Evolutionary conservation across 2,797 vertebrate genomes (phyloP).

Genomic region (Coregonus ussuriensis): DNA sequence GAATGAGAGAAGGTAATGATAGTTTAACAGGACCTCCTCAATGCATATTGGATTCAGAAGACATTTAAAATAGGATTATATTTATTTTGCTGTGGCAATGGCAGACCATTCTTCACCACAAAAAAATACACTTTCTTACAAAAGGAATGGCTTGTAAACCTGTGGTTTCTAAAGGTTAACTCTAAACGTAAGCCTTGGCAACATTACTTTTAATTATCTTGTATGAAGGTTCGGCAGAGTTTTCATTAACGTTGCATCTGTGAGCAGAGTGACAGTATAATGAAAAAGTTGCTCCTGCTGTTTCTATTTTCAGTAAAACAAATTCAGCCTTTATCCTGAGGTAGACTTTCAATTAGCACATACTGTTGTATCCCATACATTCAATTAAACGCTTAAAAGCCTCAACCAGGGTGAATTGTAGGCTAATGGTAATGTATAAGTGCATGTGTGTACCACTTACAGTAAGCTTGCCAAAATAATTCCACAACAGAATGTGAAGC

Average conservation of each 20-base stretch:
- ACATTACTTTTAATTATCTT: not conserved
- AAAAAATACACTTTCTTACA: not conserved
- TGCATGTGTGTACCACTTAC: not conserved
- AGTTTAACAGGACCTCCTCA: conserved; percentile 18
- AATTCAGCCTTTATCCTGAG: not conserved
- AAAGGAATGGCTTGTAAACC: conserved; percentile 1
- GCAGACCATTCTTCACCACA: not conserved
- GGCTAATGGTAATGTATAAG: not conserved
- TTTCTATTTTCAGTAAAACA: not conserved
- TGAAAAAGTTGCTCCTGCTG: not conserved
- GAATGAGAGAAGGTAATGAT: conserved; percentile 16
- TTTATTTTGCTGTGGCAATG: conserved; percentile 15
- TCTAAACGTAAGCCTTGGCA: conserved; percentile 3
- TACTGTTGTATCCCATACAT: too few relatives aligned
- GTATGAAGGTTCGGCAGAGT: not conserved
- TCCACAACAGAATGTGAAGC: not conserved
- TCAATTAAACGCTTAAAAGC: too few relatives aligned
- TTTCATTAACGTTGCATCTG: not conserved
- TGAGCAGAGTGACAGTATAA: not conserved
- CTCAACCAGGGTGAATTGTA: too few relatives aligned
- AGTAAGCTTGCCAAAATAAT: not conserved
- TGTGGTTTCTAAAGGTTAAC: conserved; percentile 17
- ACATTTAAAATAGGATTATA: conserved; percentile 18
- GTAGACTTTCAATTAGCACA: not conserved
- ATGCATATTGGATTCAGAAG: not conserved